Evolutionary conservation across 1,140 invertebrate genomes (phyloP), one percentile per base, ranked within the genome.

Genomic region (Belonocnema kinseyi): DNA sequence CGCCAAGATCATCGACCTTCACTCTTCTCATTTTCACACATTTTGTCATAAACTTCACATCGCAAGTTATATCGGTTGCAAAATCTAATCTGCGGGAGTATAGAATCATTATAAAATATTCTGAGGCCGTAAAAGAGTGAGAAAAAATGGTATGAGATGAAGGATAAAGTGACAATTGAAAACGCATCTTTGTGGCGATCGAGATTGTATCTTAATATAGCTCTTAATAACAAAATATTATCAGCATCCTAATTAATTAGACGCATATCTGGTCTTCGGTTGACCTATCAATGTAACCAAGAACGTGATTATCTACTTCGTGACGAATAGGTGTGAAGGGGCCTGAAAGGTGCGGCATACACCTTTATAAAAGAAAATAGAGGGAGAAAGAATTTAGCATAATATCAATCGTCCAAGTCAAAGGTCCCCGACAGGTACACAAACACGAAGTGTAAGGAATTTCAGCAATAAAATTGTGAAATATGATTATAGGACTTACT

Each of bases 351-450:
- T 19, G 54, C 10, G 5, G 21, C 13, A 56, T n/a, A 66, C 61
- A 33, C 61, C 33, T 33, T 66, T 16, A 66, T 21, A 46, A 61
- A 66, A 66, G 33, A 14, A 40, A 66, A 66, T 66, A 66, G 40
- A 16, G n/a, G 16, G 13, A 33, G 19, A 26, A 33, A 40, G 61
- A 66, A 66, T 40, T 33, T 40, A 66, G 40, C 61, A 66, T 33
- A n/a, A 66, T 66, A 66, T 66, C 61, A 66, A 66, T 66, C 61
- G 33, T 66, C n/a, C 33, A 66, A 66, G 61, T 66, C 61, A 66
- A 66, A 66, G 61, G 61, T 66, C 61, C 33, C 6, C 33, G 33
- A 66, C 61, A 66, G 58, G 58, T 66, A 66, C 5, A 66, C 61
- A 40, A 40, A 66, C 26, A 66, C 10, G 10, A 58, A 19, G 19